phyloP scores from a whole-genome alignment of 2,113 vertebrate genomes.

The Cryptomyrus ogoouensis region DNA sequence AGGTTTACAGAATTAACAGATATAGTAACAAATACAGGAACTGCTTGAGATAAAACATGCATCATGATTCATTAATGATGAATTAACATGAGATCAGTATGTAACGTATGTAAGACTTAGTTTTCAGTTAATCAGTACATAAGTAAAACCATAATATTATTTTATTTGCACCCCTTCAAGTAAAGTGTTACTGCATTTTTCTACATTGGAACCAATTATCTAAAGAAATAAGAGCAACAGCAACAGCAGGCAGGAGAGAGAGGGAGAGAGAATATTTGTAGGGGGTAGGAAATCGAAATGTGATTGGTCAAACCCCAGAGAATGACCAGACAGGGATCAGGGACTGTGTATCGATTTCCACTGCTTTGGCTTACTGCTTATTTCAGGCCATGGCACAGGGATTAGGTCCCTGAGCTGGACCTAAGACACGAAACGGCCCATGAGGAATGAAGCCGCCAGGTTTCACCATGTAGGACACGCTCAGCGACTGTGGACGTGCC shows the following conservation, averaged over 20 bases:
- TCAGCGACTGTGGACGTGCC: not conserved
- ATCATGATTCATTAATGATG: not conserved
- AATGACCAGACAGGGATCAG: constrained; percentile 29
- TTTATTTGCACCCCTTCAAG: not conserved
- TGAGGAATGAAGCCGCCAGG: constrained; percentile 56
- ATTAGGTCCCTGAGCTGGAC: constrained; percentile 54
- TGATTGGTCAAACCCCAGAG: not conserved
- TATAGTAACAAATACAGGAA: not conserved
- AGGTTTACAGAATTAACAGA: not conserved
- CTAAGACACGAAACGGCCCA: constrained; percentile 53
- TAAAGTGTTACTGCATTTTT: not conserved
- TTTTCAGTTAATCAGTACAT: not conserved
- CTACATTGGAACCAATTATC: not conserved
- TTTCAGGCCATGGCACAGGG: constrained; percentile 51
- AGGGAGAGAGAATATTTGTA: not conserved
- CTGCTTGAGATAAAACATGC: not conserved
- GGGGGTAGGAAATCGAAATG: not conserved
- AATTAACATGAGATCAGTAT: not conserved
- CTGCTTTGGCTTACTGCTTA: constrained; percentile 53
- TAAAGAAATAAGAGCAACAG: not conserved
- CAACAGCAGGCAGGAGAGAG: not conserved
- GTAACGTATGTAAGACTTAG: not conserved
- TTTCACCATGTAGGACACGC: constrained; percentile 26
- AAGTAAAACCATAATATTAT: not conserved
- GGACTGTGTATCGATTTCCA: constrained; percentile 49